These are phyloP conservation scores for Brachionus paranguensis DNA, from an alignment of 1,140 invertebrate species.

Conservation along the genomic window DNA sequence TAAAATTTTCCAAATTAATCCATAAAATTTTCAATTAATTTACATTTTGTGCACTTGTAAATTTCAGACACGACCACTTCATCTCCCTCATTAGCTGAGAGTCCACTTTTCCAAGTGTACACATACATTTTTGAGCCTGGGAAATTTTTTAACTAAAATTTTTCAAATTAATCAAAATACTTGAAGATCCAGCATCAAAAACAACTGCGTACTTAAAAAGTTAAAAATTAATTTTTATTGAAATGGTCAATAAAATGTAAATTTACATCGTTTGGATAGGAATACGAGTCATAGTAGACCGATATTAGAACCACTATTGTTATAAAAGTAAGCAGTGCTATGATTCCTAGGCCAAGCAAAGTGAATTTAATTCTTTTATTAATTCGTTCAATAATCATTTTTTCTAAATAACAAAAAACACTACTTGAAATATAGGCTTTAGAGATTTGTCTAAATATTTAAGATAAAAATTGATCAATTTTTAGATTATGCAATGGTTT, in stretches of 20 bases:
- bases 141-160: not conserved
- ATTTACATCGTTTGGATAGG: slow-evolving; percentile 16
- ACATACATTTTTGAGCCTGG: slow-evolving; percentile 13
- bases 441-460: not conserved
- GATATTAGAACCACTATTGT: not conserved
- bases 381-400: not conserved
- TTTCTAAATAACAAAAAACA: not conserved
- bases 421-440: not conserved
- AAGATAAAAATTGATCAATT: not conserved
- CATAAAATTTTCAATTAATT: not conserved
- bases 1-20: not conserved
- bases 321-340: not conserved
- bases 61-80: not conserved
- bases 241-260: not conserved
- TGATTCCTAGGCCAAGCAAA: not conserved
- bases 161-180: not conserved
- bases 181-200: slow-evolving; percentile 35
- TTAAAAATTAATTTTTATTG: not conserved
- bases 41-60: not conserved
- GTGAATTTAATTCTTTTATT: not conserved
- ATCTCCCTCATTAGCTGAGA: slow-evolving; percentile 11
- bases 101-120: not conserved
- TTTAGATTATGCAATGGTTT: not conserved
- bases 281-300: slow-evolving; percentile 4
- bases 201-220: slow-evolving; percentile 17